phyloP scores from a whole-genome alignment of 1,140 invertebrate species.

The Lepidotrigona ventralis region DNA sequence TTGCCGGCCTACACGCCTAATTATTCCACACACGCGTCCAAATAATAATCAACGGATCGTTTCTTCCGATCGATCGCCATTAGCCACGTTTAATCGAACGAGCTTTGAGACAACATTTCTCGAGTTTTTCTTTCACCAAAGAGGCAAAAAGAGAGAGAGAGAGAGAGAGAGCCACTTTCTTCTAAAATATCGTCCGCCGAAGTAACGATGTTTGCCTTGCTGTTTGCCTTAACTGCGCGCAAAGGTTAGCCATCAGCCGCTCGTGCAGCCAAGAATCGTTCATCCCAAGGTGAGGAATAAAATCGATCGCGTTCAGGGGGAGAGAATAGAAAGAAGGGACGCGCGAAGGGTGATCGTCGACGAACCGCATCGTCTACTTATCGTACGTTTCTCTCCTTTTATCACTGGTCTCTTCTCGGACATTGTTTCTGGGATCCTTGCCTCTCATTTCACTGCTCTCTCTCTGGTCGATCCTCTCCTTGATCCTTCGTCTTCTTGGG shows the following conservation, averaged over 20 bases:
- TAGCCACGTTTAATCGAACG: not conserved
- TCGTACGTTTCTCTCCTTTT: conserved; percentile 3
- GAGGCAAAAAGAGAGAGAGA: too few relatives aligned
- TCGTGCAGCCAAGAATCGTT: conserved; percentile 19
- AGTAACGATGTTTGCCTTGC: conserved; percentile 23
- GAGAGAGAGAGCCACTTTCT: not conserved
- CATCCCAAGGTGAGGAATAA: conserved; percentile 35
- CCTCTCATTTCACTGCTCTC: conserved; percentile 7
- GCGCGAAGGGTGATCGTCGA: not conserved
- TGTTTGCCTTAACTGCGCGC: conserved; percentile 6
- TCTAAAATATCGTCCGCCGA: not conserved
- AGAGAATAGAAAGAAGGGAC: conserved; percentile 11
- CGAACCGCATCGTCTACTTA: conserved; percentile 17
- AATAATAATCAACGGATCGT: not conserved
- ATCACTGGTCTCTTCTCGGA: too few relatives aligned
- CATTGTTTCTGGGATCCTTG: not conserved
- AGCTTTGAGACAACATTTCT: not conserved
- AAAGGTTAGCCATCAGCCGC: conserved; percentile 33
- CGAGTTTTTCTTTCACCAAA: too few relatives aligned
- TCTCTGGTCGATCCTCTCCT: not conserved
- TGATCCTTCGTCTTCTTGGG: too few relatives aligned
- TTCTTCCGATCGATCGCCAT: not conserved
- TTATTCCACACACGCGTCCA: not conserved
- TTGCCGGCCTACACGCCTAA: not conserved
- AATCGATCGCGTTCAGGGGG: conserved; percentile 37